Conservation (phyloP, 2,797 vertebrate species). For the Sebastes matsubarae region DNA sequence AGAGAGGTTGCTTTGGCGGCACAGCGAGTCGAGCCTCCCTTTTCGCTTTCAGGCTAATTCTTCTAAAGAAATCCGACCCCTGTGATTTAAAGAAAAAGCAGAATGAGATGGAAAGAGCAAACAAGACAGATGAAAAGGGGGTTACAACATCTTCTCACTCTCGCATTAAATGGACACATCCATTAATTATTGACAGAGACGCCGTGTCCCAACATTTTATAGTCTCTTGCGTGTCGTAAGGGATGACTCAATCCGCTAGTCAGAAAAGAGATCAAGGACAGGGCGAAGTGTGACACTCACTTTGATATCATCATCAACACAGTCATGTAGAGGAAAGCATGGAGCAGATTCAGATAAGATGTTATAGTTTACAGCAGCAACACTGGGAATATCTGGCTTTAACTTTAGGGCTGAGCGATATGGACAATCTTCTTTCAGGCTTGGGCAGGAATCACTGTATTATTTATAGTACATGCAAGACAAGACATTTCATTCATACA, state of each 20-base stretch:
- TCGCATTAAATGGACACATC: conserved; percentile 53
- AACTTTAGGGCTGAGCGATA: background rate
- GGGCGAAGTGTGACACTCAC: conserved; percentile 36
- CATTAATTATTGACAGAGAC: conserved; percentile 66
- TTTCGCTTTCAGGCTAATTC: conserved; percentile 1
- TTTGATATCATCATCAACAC: conserved; percentile 46
- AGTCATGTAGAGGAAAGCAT: conserved; percentile 3
- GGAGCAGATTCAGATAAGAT: conserved; percentile 8
- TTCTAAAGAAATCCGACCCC: conserved; percentile 14
- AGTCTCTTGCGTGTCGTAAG: conserved; percentile 49
- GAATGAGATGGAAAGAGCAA: conserved; percentile 32
- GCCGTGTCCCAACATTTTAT: conserved; percentile 53
- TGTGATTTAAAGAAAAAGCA: conserved; percentile 27
- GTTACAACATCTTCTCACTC: conserved; percentile 47
- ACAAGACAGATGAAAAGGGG: conserved; percentile 42
- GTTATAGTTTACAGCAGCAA: background rate
- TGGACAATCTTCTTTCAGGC: background rate
- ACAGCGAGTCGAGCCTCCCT: background rate
- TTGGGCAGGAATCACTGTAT: background rate
- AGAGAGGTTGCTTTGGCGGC: conserved; percentile 11
- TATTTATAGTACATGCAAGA: background rate
- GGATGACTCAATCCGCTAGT: conserved; percentile 58
- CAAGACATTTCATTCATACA: background rate
- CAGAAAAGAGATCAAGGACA: conserved; percentile 54
- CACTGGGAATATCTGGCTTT: background rate